These are phyloP conservation scores for Ostrea denselamellosa DNA, from an alignment of 1,140 invertebrate species.

Conservation along the genomic window DNA sequence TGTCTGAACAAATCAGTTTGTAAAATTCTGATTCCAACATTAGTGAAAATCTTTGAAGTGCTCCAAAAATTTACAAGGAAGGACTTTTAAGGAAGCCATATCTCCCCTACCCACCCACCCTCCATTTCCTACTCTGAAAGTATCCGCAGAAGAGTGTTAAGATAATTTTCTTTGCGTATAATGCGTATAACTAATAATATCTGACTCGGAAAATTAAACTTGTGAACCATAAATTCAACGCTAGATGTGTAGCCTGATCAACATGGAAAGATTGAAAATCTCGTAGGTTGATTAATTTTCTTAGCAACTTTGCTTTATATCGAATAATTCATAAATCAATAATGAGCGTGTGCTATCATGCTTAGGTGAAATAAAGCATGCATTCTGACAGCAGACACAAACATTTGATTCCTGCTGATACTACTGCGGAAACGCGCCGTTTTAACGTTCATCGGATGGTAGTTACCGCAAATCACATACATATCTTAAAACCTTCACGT, in stretches of 20 bases:
- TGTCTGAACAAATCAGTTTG: no score
- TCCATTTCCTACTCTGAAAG: no score
- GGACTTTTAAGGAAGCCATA: no score
- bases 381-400: not conserved
- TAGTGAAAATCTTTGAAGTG: no score
- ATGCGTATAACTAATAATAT: no score
- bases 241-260: not conserved
- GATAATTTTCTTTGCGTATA: no score
- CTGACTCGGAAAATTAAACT: no score
- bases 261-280: not conserved
- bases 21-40: no score
- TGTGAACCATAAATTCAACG: no score
- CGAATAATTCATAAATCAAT: constrained; percentile 9
- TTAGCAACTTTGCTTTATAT: not conserved
- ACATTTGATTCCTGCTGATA: constrained; percentile 25
- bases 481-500: not conserved
- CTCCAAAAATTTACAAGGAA: no score
- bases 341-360: not conserved
- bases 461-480: not conserved
- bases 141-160: no score
- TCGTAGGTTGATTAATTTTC: not conserved
- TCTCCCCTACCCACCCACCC: no score
- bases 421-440: not conserved
- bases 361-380: not conserved
- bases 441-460: not conserved